Evolutionary conservation across 2,797 vertebrate genomes (phyloP).

Genomic region (Rhinella marina): DNA sequence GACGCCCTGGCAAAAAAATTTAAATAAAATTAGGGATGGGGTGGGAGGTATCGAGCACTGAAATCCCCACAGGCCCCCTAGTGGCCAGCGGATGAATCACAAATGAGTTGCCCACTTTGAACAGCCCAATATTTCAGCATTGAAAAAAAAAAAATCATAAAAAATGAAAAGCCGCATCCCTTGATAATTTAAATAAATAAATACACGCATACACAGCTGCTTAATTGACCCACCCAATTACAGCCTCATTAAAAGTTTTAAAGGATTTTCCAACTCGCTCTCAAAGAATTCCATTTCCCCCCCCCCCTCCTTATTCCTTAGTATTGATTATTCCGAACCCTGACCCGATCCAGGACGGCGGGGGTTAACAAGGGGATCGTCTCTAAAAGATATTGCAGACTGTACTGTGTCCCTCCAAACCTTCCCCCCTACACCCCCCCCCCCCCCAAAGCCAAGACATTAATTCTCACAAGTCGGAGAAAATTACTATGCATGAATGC

Average conservation of each 20-base stretch:
- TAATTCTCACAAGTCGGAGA: conserved; percentile 99
- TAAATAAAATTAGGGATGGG: background rate
- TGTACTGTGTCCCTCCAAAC: conserved; percentile 70
- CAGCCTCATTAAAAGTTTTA: background rate
- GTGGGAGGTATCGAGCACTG: background rate
- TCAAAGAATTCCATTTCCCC: background rate
- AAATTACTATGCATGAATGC: conserved; percentile 99
- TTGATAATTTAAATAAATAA: conserved; percentile 22
- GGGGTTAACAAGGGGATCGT: conserved; percentile 52
- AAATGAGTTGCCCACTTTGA: background rate
- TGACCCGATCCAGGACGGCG: background rate
- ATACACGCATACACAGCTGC: conserved; percentile 4
- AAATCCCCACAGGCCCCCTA: conserved; percentile 11
- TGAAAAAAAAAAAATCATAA: background rate
- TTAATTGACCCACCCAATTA: conserved; percentile 6
- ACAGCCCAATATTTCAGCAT: background rate
- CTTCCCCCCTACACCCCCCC: background rate
- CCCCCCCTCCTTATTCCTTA: background rate
- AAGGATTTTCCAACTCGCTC: background rate
- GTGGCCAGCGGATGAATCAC: conserved; percentile 5
- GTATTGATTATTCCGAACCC: background rate
- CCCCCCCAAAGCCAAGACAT: conserved; percentile 89
- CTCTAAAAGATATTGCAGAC: conserved; percentile 65
- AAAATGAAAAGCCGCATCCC: background rate
- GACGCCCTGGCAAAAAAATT: background rate